These are phyloP conservation scores for Cyanoramphus novaezelandiae DNA, from an alignment of 2,113 vertebrate genomes.

Conservation along the genomic window DNA sequence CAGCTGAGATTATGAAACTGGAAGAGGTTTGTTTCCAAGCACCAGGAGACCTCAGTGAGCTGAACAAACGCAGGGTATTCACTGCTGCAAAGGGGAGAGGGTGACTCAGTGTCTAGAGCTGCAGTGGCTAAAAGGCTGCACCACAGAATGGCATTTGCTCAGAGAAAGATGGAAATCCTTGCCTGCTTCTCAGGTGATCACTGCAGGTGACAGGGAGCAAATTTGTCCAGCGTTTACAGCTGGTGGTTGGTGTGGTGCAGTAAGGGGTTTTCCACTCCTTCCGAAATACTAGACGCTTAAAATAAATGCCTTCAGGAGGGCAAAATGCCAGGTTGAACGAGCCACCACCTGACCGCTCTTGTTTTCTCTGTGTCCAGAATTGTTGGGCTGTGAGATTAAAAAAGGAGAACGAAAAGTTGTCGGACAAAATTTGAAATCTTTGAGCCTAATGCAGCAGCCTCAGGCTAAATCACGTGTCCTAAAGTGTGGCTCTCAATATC, in stretches of 20 bases:
- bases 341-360: not conserved
- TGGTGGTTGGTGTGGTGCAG: not conserved
- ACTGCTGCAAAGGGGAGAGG: not conserved
- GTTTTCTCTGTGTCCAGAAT: not conserved
- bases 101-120: not conserved
- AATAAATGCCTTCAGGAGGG: not conserved
- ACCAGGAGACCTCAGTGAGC: not conserved
- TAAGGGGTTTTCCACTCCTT: not conserved
- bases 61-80: accelerated
- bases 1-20: not conserved
- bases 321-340: not conserved
- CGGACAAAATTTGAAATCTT: not conserved
- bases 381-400: not conserved
- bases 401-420: not conserved
- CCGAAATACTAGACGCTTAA: not conserved
- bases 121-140: not conserved
- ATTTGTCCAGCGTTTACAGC: not conserved
- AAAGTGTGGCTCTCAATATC: not conserved
- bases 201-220: not conserved
- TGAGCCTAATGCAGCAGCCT: not conserved
- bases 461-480: not conserved
- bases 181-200: not conserved
- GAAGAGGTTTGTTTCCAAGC: not conserved
- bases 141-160: accelerated
- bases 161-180: not conserved